A percentile compares a stretch with the other conserved stretches of the same genome.
Conservation (phyloP, 1,140 invertebrate genomes). For the Steinernema feltiae region DNA sequence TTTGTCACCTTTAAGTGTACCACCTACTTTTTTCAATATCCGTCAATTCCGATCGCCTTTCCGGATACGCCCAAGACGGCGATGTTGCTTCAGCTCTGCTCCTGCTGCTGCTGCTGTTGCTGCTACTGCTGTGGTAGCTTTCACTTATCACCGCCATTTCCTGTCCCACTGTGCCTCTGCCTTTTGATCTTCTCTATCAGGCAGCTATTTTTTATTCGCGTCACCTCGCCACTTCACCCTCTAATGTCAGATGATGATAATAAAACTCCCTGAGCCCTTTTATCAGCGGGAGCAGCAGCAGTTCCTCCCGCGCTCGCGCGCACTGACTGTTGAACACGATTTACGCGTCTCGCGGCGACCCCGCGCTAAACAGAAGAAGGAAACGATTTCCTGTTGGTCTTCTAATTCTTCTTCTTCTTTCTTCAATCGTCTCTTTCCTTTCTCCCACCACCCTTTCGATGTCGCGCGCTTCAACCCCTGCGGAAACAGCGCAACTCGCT, state of each 20-base stretch:
- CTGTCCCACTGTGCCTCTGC: too few species aligned
- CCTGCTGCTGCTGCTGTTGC: too few species aligned
- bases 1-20: neutral
- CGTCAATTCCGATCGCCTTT: too few species aligned
- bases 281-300: neutral
- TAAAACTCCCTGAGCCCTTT: neutral
- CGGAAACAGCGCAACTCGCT: neutral
- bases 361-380: conserved; percentile 11
- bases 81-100: too few species aligned
- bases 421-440: neutral
- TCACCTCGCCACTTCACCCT: neutral
- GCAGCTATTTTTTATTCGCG: neutral
- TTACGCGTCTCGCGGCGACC: conserved; percentile 12
- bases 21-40: neutral
- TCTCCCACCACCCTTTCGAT: too few species aligned
- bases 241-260: neutral
- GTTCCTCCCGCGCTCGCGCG: neutral
- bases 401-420: neutral
- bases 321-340: too few species aligned
- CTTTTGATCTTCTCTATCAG: too few species aligned
- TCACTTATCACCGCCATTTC: too few species aligned
- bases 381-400: conserved; percentile 13
- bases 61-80: too few species aligned
- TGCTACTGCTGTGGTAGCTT: too few species aligned
- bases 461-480: too few species aligned